Evolutionary conservation across 1,140 invertebrate species (phyloP).

Genomic region (Leptestheria dahalacensis): DNA sequence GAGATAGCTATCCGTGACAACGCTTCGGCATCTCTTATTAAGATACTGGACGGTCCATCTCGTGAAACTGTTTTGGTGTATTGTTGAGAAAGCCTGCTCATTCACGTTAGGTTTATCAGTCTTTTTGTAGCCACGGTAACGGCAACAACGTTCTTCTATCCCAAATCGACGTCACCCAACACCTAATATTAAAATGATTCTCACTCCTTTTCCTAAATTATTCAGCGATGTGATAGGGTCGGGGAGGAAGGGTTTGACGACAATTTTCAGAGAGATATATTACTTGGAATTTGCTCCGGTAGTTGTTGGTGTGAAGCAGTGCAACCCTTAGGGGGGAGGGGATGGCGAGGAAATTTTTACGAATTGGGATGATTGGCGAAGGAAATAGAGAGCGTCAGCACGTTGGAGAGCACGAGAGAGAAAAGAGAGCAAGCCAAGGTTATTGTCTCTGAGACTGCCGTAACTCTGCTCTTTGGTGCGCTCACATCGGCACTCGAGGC

Average conservation of each 20-base stretch:
- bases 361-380: neutral
- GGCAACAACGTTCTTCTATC: neutral
- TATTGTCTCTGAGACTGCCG: neutral
- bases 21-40: neutral
- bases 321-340: neutral
- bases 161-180: neutral
- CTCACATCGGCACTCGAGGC: constrained; percentile 3
- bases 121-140: neutral
- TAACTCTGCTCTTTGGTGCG: neutral
- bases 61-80: neutral
- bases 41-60: neutral
- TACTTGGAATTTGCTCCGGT: no score
- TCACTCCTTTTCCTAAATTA: no score
- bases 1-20: neutral
- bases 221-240: no score
- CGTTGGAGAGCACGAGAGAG: neutral
- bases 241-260: no score
- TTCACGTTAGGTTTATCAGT: neutral
- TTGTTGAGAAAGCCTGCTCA: neutral
- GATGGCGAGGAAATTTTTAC: neutral
- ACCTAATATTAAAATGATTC: no score
- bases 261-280: no score
- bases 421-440: no score
- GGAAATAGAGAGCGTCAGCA: neutral
- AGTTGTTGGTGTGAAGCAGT: no score